Evolutionary conservation across 2,797 vertebrate species (phyloP), one percentile per base, ranked within the genome.

Genomic region (Acipenser transmontanus): DNA sequence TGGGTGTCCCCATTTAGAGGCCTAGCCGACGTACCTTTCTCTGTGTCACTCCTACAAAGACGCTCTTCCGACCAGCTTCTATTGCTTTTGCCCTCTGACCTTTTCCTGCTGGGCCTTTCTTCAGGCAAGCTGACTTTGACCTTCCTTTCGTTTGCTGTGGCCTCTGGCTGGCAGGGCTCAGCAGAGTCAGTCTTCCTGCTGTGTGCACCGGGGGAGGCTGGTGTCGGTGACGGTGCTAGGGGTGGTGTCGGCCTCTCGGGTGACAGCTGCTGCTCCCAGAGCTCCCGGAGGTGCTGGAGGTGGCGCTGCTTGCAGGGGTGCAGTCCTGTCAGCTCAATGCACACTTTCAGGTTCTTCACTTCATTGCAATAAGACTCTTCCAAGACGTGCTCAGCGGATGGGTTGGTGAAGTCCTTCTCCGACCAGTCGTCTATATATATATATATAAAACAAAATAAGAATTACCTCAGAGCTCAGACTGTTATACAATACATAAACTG

Each of bases 321-420:
- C 85, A 99, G 92, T 70, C 96, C 96, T 78, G 93, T 98, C 81
- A 99, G 91, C 91, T 98, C 95, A 76, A 99, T 98, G 84, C 96
- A 95, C 82, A 99, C 96, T 82, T 98, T 98, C 80, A 98, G 93
- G 87, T 99, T 97, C 79, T 93, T 92, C 82, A 98, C 95, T 81
- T 98, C 95, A 81, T 92, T 90, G 79, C 84, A 89, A 77, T 85
- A 86, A 67, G 91, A 81, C 73, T 90, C 89, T 88, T 91, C 89
- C 84, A 88, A 86, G 50, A 65, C 67, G 81, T 88, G 84, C 86
- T 93, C 86, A 77, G 77, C 87, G 84, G 88, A 87, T 88, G 69
- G 86, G 83, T 87, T 88, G 89, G 85, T 85, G 80, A 89, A 83
- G 81, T 86, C 89, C 85, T 86, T 89, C 81, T 89, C 87, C 77